A percentile compares a stretch with the other conserved stretches of the same genome.
Evolutionary conservation across 1,140 invertebrate species (phyloP).

Genomic region (Chlorops oryzae): DNA sequence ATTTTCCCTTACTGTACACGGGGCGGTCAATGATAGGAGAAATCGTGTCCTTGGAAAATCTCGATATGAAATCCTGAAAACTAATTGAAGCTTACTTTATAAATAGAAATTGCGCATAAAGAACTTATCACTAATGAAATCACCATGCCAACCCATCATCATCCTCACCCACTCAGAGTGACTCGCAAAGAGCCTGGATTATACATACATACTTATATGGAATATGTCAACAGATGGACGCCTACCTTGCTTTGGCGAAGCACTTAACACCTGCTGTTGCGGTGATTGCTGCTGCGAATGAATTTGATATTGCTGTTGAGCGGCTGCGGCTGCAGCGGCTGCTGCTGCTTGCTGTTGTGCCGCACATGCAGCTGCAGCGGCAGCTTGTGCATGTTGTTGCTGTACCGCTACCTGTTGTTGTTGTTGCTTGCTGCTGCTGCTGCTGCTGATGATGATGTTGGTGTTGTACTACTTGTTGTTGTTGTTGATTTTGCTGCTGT

Average conservation of each 20-base stretch:
- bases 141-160: no score
- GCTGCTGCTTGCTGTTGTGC: constrained; percentile 25
- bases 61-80: no score
- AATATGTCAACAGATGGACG: constrained; percentile 4
- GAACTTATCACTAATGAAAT: no score
- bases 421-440: constrained; percentile 33
- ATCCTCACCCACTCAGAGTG: no score
- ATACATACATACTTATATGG: no score
- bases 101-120: no score
- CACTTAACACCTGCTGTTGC: constrained; percentile 38
- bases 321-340: constrained; percentile 26
- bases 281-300: constrained; percentile 46
- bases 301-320: constrained; percentile 35
- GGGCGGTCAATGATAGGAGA: no score
- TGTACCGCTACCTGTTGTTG: constrained; percentile 26
- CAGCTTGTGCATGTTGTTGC: constrained; percentile 30
- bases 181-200: no score
- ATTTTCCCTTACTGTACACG: no score
- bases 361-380: constrained; percentile 24
- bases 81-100: no score
- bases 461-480: constrained; percentile 19
- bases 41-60: no score
- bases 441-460: constrained; percentile 28
- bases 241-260: constrained; percentile 46
- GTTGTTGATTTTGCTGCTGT: constrained; percentile 17